Conservation (phyloP, 2,797 vertebrate genomes). For the Tangara arthus region DNA sequence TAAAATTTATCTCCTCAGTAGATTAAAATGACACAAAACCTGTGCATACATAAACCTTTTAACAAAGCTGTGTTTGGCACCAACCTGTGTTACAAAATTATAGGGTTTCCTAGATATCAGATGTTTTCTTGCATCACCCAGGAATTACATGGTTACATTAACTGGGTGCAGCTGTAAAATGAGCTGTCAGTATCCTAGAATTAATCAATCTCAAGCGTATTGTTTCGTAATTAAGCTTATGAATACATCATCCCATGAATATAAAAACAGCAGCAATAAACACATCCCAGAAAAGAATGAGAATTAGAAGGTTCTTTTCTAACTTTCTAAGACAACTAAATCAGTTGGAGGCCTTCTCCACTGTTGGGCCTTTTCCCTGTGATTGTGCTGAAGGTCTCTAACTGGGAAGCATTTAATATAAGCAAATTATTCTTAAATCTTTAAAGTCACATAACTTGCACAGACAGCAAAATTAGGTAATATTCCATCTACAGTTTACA, state of each 20-base stretch:
- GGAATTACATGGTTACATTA: constrained; percentile 41
- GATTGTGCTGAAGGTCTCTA: background rate
- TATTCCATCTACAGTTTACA: background rate
- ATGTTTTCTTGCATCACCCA: constrained; percentile 45
- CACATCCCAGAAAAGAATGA: constrained; percentile 3
- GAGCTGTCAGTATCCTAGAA: constrained; percentile 45
- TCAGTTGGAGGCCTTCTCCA: background rate
- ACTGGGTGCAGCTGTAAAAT: background rate
- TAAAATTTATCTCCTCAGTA: background rate
- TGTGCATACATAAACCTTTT: background rate
- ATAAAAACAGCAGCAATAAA: constrained; percentile 45
- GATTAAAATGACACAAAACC: background rate
- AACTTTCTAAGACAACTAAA: background rate
- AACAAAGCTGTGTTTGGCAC: background rate
- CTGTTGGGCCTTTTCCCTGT: background rate
- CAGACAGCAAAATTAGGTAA: background rate
- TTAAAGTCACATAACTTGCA: background rate
- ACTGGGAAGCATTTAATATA: background rate
- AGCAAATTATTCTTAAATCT: background rate
- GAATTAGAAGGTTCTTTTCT: constrained; percentile 16
- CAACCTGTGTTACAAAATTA: constrained; percentile 32
- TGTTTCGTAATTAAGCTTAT: constrained; percentile 33
- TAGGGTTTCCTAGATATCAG: constrained; percentile 55
- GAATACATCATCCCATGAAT: constrained; percentile 9
- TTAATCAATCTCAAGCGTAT: constrained; percentile 45